Evolutionary conservation across 2,888 invertebrate species (phyloP).

Genomic region (Pemphredon lugubris): DNA sequence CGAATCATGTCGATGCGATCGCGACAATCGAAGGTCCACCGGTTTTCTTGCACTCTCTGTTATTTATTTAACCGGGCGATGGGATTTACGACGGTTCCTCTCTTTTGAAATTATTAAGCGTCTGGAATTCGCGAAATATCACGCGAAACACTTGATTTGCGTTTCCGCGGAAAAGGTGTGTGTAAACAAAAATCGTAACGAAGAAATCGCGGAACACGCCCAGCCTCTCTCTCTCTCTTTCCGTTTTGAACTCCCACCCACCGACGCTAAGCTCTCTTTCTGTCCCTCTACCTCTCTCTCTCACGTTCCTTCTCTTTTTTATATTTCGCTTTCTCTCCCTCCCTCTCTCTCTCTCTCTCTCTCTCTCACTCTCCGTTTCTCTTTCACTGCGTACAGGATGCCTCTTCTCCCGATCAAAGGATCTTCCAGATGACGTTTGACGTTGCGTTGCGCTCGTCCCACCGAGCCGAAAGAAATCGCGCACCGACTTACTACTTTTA

Average conservation of each 20-base stretch:
- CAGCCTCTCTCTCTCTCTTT: conserved; percentile 57
- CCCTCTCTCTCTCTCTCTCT: conserved; percentile 14
- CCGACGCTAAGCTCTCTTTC: conserved; percentile 45
- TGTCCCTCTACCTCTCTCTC: conserved; percentile 36
- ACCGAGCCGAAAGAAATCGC: conserved; percentile 20
- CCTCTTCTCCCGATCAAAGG: conserved; percentile 25
- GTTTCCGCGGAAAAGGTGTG: background rate
- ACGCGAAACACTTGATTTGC: conserved; percentile 16
- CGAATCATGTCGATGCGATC: too few relatives aligned
- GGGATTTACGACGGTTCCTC: too few relatives aligned
- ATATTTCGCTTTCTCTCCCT: conserved; percentile 9
- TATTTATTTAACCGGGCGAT: too few relatives aligned
- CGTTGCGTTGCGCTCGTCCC: conserved; percentile 23
- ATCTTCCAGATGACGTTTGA: conserved; percentile 60
- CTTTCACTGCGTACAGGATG: conserved; percentile 14
- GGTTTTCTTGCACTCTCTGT: conserved; percentile 10
- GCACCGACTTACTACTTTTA: too few relatives aligned
- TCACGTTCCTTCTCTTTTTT: conserved; percentile 15
- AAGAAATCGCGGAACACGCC: conserved; percentile 53
- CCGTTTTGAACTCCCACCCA: conserved; percentile 48
- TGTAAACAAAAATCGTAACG: conserved; percentile 18
- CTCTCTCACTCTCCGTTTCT: conserved; percentile 6
- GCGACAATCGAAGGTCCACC: background rate
- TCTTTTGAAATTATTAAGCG: background rate
- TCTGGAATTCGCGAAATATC: conserved; percentile 5